A percentile compares a stretch with the other conserved stretches of the same genome.
Conservation (phyloP, 2,797 vertebrate genomes). For the Sebastolobus altivelis region DNA sequence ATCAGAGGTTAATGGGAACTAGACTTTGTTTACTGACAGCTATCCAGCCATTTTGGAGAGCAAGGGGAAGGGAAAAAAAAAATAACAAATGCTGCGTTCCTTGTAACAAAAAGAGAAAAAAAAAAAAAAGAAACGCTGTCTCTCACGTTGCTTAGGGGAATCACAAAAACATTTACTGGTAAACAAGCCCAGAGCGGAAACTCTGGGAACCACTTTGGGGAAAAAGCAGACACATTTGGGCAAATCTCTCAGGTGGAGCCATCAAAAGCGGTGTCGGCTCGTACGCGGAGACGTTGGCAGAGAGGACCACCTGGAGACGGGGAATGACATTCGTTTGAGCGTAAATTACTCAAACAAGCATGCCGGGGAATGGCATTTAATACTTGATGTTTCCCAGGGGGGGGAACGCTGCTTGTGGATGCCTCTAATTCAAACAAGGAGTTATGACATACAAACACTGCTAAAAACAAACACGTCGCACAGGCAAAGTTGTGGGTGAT, state of each 20-base stretch:
- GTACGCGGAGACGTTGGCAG: slow-evolving; percentile 73
- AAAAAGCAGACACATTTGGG: slow-evolving; percentile 79
- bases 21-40: slow-evolving; percentile 77
- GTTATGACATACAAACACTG: slow-evolving; percentile 67
- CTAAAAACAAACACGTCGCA: slow-evolving; percentile 72
- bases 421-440: slow-evolving; percentile 73
- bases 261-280: slow-evolving; percentile 79
- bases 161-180: slow-evolving; percentile 82
- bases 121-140: slow-evolving; percentile 43
- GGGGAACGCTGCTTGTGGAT: slow-evolving; percentile 60
- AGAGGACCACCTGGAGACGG: slow-evolving; percentile 85
- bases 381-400: slow-evolving; percentile 78
- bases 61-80: background rate
- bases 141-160: slow-evolving; percentile 72
- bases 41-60: slow-evolving; percentile 58
- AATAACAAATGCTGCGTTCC: slow-evolving; percentile 55
- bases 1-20: slow-evolving; percentile 79
- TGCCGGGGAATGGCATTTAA: slow-evolving; percentile 78
- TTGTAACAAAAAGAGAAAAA: slow-evolving; percentile 44
- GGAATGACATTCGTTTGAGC: slow-evolving; percentile 78
- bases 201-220: slow-evolving; percentile 71
- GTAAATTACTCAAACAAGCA: slow-evolving; percentile 85
- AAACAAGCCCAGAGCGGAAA: slow-evolving; percentile 84
- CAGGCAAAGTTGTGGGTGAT: slow-evolving; percentile 50
- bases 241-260: slow-evolving; percentile 86